Evolutionary conservation across 2,797 vertebrate genomes (phyloP).

Genomic region (Miichthys miiuy): DNA sequence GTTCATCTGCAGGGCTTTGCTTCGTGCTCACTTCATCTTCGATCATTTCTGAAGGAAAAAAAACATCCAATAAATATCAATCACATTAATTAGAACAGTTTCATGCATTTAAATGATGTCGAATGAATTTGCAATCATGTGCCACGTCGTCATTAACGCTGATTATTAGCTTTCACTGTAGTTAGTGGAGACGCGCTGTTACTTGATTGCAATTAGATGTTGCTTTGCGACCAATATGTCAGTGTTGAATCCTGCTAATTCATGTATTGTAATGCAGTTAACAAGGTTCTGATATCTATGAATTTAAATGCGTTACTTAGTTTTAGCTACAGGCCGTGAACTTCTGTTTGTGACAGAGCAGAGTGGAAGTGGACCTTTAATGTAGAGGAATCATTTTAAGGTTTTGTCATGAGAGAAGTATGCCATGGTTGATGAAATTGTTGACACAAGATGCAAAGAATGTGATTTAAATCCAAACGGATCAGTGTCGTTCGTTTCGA

Average conservation of each 20-base stretch:
- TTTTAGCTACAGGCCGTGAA: neutral
- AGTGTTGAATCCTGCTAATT: neutral
- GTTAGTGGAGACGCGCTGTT: neutral
- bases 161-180: conserved; percentile 23
- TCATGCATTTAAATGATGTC: conserved; percentile 10
- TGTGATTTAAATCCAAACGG: neutral
- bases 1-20: conserved; percentile 19
- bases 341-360: neutral
- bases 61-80: conserved; percentile 9
- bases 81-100: neutral
- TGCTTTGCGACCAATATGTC: conserved; percentile 1
- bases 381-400: neutral
- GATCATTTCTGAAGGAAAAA: conserved; percentile 27
- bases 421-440: neutral
- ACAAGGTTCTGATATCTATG: neutral
- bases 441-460: neutral
- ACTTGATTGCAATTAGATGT: conserved; percentile 28
- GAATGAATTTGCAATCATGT: conserved; percentile 26
- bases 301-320: neutral
- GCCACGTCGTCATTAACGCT: conserved; percentile 2
- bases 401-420: neutral
- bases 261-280: neutral
- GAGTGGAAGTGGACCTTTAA: neutral
- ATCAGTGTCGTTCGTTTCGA: neutral
- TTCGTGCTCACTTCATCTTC: conserved; percentile 33